A percentile compares a stretch with the other conserved stretches of the same genome.
phyloP scores from a whole-genome alignment of 37 sponge, comb jelly and placozoan species.

The Mnemiopsis leidyi region DNA sequence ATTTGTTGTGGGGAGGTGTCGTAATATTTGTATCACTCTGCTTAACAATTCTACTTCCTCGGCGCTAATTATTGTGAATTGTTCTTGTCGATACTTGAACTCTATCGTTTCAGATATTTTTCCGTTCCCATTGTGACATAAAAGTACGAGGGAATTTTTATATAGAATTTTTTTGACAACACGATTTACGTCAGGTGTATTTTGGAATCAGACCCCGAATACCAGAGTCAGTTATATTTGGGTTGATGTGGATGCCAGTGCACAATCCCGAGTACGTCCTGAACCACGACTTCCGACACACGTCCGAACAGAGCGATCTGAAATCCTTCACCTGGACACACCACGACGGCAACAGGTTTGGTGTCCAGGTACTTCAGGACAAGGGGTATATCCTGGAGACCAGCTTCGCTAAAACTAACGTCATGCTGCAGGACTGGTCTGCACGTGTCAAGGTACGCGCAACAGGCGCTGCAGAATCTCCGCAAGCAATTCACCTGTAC shows the following conservation, averaged over 20 bases:
- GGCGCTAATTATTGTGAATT: no score
- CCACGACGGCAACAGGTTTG: conserved; percentile 67
- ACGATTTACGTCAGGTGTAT: conserved; percentile 70
- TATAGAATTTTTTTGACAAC: no score
- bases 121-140: no score
- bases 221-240: conserved; percentile 66
- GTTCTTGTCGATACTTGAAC: no score
- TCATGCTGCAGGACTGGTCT: conserved; percentile 65
- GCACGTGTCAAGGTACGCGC: conserved; percentile 52
- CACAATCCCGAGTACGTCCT: background rate
- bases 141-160: no score
- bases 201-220: conserved; percentile 71
- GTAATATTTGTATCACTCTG: no score
- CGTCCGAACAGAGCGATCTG: conserved; percentile 38
- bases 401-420: conserved; percentile 58
- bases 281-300: conserved; percentile 4
- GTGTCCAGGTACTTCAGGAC: conserved; percentile 61
- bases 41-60: no score
- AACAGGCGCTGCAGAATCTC: background rate
- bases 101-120: no score
- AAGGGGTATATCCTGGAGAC: conserved; percentile 55
- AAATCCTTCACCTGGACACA: conserved; percentile 57
- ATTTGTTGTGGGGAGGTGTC: no score
- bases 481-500: conserved; percentile 18
- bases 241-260: conserved; percentile 69